phyloP scores from a whole-genome alignment of 2,113 vertebrate species.

The Cryptomyrus ogoouensis region DNA sequence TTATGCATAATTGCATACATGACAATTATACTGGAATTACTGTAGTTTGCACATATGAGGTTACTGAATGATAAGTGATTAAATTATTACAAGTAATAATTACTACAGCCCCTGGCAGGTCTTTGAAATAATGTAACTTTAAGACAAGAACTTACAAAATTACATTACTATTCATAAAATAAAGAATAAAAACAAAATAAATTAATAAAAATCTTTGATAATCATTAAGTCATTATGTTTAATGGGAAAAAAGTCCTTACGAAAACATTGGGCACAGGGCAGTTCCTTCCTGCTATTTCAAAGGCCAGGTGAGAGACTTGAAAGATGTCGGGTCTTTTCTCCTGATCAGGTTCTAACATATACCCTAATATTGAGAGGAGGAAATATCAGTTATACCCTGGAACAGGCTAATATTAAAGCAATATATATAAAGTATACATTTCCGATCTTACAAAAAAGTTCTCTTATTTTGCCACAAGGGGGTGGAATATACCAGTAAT shows the following conservation, averaged over 20 bases:
- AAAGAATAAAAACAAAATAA: not conserved
- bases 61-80: not conserved
- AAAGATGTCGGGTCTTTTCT: conserved; percentile 90
- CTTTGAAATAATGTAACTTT: not conserved
- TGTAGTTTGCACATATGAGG: not conserved
- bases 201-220: not conserved
- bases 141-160: not conserved
- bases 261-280: conserved; percentile 85
- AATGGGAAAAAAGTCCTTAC: conserved; percentile 62
- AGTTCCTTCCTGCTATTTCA: conserved; percentile 84
- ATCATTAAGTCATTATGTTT: not conserved
- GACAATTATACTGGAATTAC: not conserved
- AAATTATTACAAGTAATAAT: not conserved
- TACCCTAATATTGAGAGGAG: conserved; percentile 63
- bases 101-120: not conserved
- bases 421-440: not conserved
- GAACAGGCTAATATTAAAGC: not conserved
- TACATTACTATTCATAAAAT: not conserved
- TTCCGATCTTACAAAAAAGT: not conserved
- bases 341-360: conserved; percentile 93
- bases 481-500: not conserved
- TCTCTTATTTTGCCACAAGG: not conserved
- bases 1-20: not conserved
- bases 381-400: not conserved
- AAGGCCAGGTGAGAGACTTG: conserved; percentile 94